Evolutionary conservation across 2,113 vertebrate genomes (phyloP).

Genomic region (Trichechus manatus): DNA sequence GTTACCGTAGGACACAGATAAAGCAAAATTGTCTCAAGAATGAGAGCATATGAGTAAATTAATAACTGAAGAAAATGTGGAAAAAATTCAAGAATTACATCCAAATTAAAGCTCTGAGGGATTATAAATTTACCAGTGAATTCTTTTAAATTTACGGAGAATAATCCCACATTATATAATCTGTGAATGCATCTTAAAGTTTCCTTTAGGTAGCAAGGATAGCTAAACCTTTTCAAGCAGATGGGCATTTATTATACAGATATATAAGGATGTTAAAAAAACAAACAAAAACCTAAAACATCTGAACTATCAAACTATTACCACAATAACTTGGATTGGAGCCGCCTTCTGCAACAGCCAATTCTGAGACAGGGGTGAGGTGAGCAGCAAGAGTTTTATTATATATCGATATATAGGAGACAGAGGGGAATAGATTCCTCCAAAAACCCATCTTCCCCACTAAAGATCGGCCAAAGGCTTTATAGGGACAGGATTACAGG

Average conservation of each 20-base stretch:
- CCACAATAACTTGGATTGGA: too few relatives aligned
- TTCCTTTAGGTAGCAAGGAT: neutral
- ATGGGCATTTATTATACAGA: neutral
- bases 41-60: neutral
- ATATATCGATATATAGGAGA: too few relatives aligned
- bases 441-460: too few relatives aligned
- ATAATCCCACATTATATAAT: neutral
- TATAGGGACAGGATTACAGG: too few relatives aligned
- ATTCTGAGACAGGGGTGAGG: too few relatives aligned
- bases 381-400: too few relatives aligned
- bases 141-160: neutral
- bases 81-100: neutral
- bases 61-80: neutral
- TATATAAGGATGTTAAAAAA: neutral
- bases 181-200: neutral
- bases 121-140: neutral
- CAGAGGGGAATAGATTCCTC: too few relatives aligned
- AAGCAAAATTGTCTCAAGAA: neutral
- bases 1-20: neutral
- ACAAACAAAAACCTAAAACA: neutral
- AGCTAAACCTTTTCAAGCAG: neutral
- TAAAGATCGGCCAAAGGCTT: too few relatives aligned
- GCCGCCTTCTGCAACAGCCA: too few relatives aligned
- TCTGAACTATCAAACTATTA: neutral
- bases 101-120: neutral